These are phyloP conservation scores for Clitarchus hookeri DNA, from an alignment of 2,888 invertebrate genomes.

Conservation along the genomic window DNA sequence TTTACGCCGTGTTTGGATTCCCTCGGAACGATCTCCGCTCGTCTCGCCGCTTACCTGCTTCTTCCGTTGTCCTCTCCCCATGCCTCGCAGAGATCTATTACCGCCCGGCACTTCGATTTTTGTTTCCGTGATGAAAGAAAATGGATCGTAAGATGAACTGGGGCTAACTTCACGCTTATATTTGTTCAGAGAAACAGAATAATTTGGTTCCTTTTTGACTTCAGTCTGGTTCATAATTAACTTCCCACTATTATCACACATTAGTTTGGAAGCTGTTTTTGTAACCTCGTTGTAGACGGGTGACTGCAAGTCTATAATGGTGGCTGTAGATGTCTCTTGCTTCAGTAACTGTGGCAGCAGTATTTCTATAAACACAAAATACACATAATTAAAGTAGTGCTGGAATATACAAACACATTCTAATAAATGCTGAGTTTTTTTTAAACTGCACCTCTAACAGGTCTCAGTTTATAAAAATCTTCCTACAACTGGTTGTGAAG, in stretches of 20 bases:
- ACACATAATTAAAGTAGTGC: not conserved
- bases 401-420: not conserved
- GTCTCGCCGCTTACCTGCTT: not conserved
- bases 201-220: not conserved
- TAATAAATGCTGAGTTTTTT: not conserved
- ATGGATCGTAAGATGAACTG: not conserved
- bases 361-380: slow-evolving; percentile 36
- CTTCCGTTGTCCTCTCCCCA: not conserved
- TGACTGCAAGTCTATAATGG: not conserved
- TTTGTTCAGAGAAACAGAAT: not conserved
- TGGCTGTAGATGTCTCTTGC: slow-evolving; percentile 26
- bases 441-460: no score
- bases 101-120: not conserved
- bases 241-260: not conserved
- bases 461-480: no score
- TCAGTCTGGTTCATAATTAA: slow-evolving; percentile 1
- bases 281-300: not conserved
- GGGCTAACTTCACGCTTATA: not conserved
- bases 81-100: not conserved
- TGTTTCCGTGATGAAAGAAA: not conserved
- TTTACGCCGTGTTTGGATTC: not conserved
- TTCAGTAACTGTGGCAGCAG: slow-evolving; percentile 39
- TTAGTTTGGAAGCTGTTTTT: not conserved
- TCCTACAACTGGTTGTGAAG: no score
- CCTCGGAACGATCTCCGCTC: not conserved